phyloP scores from a whole-genome alignment of 1,140 invertebrate species.

The Lithobius niger region DNA sequence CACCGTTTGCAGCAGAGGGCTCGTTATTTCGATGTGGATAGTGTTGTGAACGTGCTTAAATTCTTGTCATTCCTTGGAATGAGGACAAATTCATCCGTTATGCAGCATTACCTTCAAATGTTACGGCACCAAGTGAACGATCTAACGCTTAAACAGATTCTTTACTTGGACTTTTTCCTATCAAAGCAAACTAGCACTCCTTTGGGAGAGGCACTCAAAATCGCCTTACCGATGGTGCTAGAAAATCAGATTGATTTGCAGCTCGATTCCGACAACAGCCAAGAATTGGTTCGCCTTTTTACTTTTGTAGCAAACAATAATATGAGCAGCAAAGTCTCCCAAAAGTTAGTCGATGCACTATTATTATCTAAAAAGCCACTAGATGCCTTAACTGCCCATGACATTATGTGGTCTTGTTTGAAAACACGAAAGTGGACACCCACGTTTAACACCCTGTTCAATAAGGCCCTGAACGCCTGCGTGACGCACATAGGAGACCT shows the following conservation, averaged over 20 bases:
- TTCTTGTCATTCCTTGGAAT: constrained; percentile 7
- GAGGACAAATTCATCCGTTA: constrained; percentile 11
- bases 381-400: background rate
- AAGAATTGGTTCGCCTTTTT: constrained; percentile 4
- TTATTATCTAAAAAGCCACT: background rate
- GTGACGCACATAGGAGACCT: background rate
- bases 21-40: background rate
- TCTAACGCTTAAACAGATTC: constrained; percentile 11
- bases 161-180: constrained; percentile 13
- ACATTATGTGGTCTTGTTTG: background rate
- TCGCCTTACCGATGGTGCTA: constrained; percentile 18
- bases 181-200: constrained; percentile 10
- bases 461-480: background rate
- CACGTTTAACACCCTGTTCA: background rate
- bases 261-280: constrained; percentile 10
- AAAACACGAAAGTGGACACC: background rate
- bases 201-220: constrained; percentile 15
- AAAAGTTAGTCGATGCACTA: background rate
- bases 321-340: background rate
- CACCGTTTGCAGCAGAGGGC: background rate
- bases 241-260: constrained; percentile 17
- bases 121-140: constrained; percentile 13
- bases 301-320: background rate
- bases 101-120: constrained; percentile 13
- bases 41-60: constrained; percentile 11